Conservation (phyloP, 2,888 invertebrate species). For the Drosophila rubida region DNA sequence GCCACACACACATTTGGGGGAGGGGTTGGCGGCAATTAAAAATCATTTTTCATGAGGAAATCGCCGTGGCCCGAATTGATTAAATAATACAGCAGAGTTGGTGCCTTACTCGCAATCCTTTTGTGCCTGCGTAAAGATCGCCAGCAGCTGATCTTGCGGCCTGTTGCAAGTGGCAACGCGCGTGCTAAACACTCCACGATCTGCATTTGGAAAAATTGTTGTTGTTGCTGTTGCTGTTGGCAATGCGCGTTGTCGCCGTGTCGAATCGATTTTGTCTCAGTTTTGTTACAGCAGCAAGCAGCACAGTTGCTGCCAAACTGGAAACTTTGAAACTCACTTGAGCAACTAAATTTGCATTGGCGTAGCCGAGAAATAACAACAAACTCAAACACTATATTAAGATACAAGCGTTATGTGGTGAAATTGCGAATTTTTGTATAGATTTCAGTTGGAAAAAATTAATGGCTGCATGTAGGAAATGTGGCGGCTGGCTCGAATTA, state of each 20-base stretch:
- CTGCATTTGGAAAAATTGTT: constrained; percentile 7
- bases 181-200: constrained; percentile 47
- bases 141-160: constrained; percentile 47
- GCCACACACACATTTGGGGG: constrained; percentile 11
- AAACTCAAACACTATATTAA: constrained; percentile 4
- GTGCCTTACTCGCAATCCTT: constrained; percentile 35
- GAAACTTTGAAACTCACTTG: constrained; percentile 51
- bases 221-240: constrained; percentile 16
- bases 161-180: constrained; percentile 14
- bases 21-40: constrained; percentile 62
- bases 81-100: constrained; percentile 58
- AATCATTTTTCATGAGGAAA: constrained; percentile 75
- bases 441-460: constrained; percentile 34
- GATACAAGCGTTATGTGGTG: constrained; percentile 36
- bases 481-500: constrained; percentile 40
- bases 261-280: constrained; percentile 71
- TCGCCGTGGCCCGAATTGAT: constrained; percentile 57
- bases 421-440: constrained; percentile 48
- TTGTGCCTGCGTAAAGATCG: constrained; percentile 62
- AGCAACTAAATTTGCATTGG: constrained; percentile 72
- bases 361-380: constrained; percentile 5
- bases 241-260: constrained; percentile 58
- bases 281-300: constrained; percentile 48
- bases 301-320: constrained; percentile 61
- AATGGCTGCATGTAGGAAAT: constrained; percentile 41